Base-by-base conservation (phyloP, 2,113 vertebrate genomes). In the Etia nguti region DNA sequence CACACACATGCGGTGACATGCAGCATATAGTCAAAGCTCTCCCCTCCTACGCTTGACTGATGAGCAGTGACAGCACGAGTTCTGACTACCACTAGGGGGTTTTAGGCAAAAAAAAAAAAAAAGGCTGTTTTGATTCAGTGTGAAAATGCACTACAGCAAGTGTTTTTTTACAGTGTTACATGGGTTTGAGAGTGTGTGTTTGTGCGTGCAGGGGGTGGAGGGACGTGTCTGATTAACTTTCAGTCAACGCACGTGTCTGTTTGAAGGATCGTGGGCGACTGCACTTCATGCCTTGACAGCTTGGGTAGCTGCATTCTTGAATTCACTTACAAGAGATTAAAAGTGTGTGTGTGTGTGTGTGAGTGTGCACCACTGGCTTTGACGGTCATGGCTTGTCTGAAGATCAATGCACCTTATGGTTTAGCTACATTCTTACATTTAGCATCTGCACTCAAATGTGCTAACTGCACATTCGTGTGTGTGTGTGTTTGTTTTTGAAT, bases 1-100 rank as follows among this genome's bases (percentile, higher is more conserved):
- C 34, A 38, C 80, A 90, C 86, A 90, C 87, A 92, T 84, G 85
- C 68, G 81, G 79, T 87, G 93, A 90, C 90, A 91, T 83, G 86
- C 81, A 92, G 92, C 92, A 93, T 90, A 95, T 92, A 90, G 90
- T 93, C 84, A 81, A 89, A 86, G 88, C 85, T 85, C 52, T 89
- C n/a, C 81, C 85, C 86, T 86, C 86, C 86, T 81, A 90, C 46
- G 68, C 90, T 90, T 94, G 93, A 94, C 90, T 91, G 91, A 95
- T 93, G 92, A 92, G 86, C 91, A 55, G 81, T 92, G 95, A 93
- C 93, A 95, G 84, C 70, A 46, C 46, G 24, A 85, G 65, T 79
- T 87, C 85, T 86, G 70, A 82, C 89, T 92, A 80, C 83, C 84
- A 91, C 90, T 86, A 46, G 79, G 85, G 88, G 91, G 81, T 79